Conservation (phyloP, 2,797 vertebrate species). For the Xiphorhynchus erythropygius region DNA sequence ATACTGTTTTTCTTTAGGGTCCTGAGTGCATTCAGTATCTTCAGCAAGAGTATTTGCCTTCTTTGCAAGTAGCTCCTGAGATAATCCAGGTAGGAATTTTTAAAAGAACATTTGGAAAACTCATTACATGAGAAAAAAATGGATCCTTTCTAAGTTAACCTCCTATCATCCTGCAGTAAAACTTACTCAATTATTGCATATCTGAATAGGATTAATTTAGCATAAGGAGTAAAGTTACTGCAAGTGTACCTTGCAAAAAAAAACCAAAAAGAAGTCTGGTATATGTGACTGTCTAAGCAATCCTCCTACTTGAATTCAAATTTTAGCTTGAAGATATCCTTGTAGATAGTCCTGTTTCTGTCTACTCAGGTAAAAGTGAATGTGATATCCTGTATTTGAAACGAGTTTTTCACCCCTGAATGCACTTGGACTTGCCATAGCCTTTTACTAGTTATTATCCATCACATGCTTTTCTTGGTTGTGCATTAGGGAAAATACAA, state of each 20-base stretch:
- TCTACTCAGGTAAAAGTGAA: not conserved
- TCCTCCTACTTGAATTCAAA: not conserved
- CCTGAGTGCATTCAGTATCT: constrained; percentile 94
- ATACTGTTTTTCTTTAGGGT: constrained; percentile 78
- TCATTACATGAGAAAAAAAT: not conserved
- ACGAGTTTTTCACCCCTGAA: not conserved
- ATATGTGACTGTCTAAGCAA: not conserved
- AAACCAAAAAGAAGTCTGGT: not conserved
- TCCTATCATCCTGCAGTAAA: not conserved
- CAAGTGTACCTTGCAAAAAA: not conserved
- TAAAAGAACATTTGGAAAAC: not conserved
- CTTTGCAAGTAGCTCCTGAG: constrained; percentile 93
- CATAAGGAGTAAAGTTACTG: not conserved
- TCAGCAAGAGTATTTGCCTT: constrained; percentile 95
- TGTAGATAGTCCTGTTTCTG: not conserved
- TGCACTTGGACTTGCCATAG: not conserved
- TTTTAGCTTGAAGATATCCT: not conserved
- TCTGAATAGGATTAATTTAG: not conserved
- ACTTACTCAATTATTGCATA: not conserved
- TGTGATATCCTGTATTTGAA: not conserved
- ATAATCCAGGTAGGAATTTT: constrained; percentile 88
- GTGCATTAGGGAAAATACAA: not conserved
- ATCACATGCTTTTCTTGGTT: not conserved
- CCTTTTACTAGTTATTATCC: not conserved
- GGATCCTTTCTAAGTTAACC: not conserved